phyloP scores from a whole-genome alignment of 2,888 invertebrate species.

The Dryobotodes eremita region DNA sequence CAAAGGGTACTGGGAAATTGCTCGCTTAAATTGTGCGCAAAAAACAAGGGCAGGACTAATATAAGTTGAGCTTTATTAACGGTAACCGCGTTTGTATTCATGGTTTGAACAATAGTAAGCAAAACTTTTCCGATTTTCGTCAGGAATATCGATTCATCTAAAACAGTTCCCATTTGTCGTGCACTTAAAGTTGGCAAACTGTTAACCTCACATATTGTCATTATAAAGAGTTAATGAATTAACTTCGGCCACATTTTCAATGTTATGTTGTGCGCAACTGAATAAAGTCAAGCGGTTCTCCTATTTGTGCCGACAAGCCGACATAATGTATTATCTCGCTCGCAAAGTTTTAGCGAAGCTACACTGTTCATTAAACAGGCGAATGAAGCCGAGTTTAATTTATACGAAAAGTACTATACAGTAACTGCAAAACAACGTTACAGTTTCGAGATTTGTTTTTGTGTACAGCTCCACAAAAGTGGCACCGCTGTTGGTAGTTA shows the following conservation, averaged over 20 bases:
- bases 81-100: constrained; percentile 19
- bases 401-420: constrained; percentile 68
- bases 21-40: constrained; percentile 30
- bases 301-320: constrained; percentile 75
- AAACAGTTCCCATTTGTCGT: constrained; percentile 9
- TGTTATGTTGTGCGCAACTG: constrained; percentile 56
- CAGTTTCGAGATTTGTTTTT: constrained; percentile 62
- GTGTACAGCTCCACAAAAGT: constrained; percentile 43
- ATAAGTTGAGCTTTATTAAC: constrained; percentile 8
- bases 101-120: constrained; percentile 3
- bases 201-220: constrained; percentile 34
- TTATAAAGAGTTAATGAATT: constrained; percentile 59
- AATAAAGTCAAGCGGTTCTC: constrained; percentile 71
- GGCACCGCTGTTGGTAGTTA: constrained; percentile 34
- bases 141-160: not conserved
- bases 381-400: constrained; percentile 75
- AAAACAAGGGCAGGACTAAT: constrained; percentile 29
- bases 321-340: constrained; percentile 76
- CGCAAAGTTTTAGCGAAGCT: constrained; percentile 74
- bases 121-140: constrained; percentile 23
- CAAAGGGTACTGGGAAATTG: constrained; percentile 44
- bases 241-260: constrained; percentile 62
- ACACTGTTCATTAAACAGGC: constrained; percentile 75
- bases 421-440: constrained; percentile 63
- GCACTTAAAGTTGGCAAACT: constrained; percentile 19